Conservation (phyloP, 1,140 invertebrate species). For the honey bee (Apis mellifera) region DNA sequence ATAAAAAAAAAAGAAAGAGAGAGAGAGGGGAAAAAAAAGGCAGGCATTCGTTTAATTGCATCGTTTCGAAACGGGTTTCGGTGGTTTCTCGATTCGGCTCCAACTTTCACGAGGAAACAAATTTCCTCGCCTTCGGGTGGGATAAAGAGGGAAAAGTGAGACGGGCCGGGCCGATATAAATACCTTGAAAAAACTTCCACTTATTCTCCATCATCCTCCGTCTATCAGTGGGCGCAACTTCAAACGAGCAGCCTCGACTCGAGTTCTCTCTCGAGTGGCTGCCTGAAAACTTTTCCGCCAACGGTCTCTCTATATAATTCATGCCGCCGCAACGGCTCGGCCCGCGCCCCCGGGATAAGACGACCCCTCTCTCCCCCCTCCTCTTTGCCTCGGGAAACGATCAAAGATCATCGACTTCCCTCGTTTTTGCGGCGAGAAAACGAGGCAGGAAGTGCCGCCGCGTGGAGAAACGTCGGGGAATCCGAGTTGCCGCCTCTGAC, state of each 20-base stretch:
- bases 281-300: constrained; percentile 30
- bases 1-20: fast-evolving
- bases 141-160: background rate
- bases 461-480: too few species aligned
- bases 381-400: background rate
- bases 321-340: background rate
- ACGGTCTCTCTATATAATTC: constrained; percentile 36
- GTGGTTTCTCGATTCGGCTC: background rate
- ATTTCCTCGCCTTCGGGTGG: background rate
- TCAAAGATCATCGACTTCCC: constrained; percentile 35
- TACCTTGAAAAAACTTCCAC: background rate
- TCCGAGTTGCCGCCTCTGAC: too few species aligned
- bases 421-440: background rate
- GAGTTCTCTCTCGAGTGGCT: constrained; percentile 15
- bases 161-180: constrained; percentile 7
- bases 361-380: too few species aligned
- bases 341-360: background rate
- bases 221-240: constrained; percentile 24
- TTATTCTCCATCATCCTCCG: constrained; percentile 24
- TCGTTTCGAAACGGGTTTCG: background rate
- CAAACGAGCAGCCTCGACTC: constrained; percentile 6
- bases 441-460: background rate
- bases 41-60: background rate
- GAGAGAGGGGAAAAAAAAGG: background rate
- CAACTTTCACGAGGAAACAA: constrained; percentile 6